Percentiles rank a stretch among this genome's conserved stretches.
Evolutionary conservation across 2,113 vertebrate species (phyloP).

Genomic region (Oryzias javanicus): DNA sequence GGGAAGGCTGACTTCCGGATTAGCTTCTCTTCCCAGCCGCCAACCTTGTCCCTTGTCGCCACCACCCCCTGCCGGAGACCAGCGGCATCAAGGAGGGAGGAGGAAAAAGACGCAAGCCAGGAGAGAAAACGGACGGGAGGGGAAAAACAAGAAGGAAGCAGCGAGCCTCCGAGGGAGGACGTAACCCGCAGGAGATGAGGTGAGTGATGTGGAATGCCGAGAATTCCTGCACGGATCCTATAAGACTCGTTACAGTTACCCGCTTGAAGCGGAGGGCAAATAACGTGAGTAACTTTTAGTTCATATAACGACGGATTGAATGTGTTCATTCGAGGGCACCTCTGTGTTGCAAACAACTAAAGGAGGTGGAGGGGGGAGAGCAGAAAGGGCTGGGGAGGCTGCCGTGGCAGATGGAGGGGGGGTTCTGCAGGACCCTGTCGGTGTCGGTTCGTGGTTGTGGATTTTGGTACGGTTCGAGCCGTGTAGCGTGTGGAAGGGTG

Average conservation of each 20-base stretch:
- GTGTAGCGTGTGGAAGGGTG: neutral
- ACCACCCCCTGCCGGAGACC: constrained; percentile 49
- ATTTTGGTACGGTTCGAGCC: neutral
- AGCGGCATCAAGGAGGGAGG: constrained; percentile 59
- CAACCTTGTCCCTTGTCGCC: too few species aligned
- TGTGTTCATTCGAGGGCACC: constrained; percentile 36
- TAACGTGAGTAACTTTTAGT: constrained; percentile 47
- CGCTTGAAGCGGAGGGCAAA: neutral
- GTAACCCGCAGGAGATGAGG: constrained; percentile 51
- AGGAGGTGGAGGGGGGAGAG: constrained; percentile 22
- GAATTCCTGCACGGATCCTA: constrained; percentile 7
- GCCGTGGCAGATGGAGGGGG: constrained; percentile 34
- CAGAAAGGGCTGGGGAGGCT: constrained; percentile 15
- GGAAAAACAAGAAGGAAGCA: constrained; percentile 16
- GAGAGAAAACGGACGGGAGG: constrained; percentile 44
- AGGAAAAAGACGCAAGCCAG: constrained; percentile 34
- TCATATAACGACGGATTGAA: constrained; percentile 33
- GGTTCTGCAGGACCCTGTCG: constrained; percentile 12
- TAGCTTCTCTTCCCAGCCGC: constrained; percentile 54
- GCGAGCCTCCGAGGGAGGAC: constrained; percentile 46
- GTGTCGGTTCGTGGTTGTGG: neutral
- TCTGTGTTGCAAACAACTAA: constrained; percentile 40
- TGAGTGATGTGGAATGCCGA: constrained; percentile 52
- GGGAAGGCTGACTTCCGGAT: constrained; percentile 65
- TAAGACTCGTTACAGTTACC: neutral